These are phyloP conservation scores for Stomatorhinus ivindoensis DNA, from an alignment of 2,113 vertebrate species.

Conservation along the genomic window DNA sequence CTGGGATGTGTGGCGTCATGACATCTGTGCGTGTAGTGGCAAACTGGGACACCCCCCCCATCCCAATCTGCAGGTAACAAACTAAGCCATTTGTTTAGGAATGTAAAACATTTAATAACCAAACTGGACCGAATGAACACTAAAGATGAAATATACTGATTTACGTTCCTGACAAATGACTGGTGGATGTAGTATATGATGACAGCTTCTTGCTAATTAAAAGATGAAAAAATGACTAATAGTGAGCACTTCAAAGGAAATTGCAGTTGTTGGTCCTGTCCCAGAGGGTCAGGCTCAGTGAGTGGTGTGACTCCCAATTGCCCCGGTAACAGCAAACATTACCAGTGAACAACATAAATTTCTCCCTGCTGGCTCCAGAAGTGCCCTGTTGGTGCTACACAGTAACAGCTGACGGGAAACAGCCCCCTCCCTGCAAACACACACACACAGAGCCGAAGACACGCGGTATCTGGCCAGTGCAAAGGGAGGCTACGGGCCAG, in stretches of 20 bases:
- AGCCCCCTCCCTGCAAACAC: background rate
- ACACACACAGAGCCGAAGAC: background rate
- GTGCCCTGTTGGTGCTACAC: background rate
- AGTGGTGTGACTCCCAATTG: background rate
- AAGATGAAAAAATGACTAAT: background rate
- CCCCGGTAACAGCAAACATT: background rate
- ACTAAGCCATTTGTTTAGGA: background rate
- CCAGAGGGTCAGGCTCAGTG: background rate
- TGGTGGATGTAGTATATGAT: background rate
- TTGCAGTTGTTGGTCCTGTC: background rate
- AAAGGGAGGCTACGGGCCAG: background rate
- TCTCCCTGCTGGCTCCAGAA: background rate
- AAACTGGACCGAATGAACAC: background rate
- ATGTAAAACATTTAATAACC: background rate
- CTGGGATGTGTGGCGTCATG: background rate
- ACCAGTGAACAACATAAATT: background rate
- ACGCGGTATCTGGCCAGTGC: background rate
- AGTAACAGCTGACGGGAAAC: background rate
- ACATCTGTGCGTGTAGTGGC: background rate
- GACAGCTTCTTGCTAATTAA: background rate
- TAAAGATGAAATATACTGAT: background rate
- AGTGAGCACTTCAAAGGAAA: background rate
- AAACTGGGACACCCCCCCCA: background rate
- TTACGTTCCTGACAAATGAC: background rate
- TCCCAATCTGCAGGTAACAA: background rate